Base-by-base conservation (phyloP, 2,888 invertebrate genomes). In the Caenorhabditis sp. region DNA sequence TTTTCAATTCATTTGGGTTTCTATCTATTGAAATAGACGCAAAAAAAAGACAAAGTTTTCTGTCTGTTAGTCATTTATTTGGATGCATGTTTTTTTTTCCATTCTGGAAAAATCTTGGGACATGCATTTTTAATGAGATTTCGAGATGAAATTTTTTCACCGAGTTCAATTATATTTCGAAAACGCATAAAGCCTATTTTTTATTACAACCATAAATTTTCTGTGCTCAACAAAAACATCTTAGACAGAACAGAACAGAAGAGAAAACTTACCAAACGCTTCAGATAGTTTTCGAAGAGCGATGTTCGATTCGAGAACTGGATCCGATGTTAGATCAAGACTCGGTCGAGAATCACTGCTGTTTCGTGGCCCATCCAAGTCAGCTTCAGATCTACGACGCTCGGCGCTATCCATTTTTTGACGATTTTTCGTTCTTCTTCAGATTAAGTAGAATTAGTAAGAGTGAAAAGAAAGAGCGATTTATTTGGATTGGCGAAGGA, bases 261-360 rank as follows among this genome's bases (percentile, higher is more conserved):
- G 19, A 8, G 23, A 1, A 50, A 50, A 31, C 79, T 70, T 66
- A 85, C 85, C 85, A 62, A 85, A 84, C 27, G 83, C 84, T 64
- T 84, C 83, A 8, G 83, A 83, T 19, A 85, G 68, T 63, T 85
- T 85, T 23, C 85, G 69, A 8, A 85, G 68, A 14, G 85, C 85
- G n/a, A 85, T 57, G 55, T 77, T 80, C 17, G 83, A 78, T 54
- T 85, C 84, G 61, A 84, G 70, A 61, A 85, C 77, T n/a, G 81
- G 79, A 60, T 85, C 84, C 17, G 71, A 64, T 24, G 62, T 73
- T 36, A 77, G 57, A 66, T 81, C 81, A n/a, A 76, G 68, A 51
- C 75, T 74, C 58, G 69, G 70, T 21, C 78, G 58, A 31, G 69
- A 66, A 61, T 76, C 76, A 53, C 61, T 63, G 10, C 68, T 71